Percentiles rank a stretch among this genome's conserved stretches.
Evolutionary conservation across 2,888 invertebrate genomes (phyloP).

Genomic region (Rhingia rostrata): DNA sequence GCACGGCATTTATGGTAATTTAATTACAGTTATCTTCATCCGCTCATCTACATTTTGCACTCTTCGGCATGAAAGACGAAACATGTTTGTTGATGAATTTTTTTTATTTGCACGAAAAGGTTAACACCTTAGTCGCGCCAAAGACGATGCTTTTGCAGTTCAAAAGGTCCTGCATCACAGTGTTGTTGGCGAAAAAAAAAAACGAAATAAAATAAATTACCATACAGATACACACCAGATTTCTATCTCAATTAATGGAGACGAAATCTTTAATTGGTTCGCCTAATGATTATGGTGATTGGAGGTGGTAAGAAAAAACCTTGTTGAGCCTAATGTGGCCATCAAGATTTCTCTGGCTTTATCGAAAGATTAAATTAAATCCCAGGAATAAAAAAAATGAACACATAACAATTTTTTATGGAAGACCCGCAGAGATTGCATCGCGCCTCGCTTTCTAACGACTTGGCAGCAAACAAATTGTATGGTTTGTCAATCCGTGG

Average conservation of each 20-base stretch:
- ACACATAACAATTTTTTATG: neutral
- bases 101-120: conserved; percentile 46
- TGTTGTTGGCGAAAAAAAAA: neutral
- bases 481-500: conserved; percentile 30
- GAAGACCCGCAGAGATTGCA: neutral
- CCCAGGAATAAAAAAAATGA: too few species aligned
- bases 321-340: neutral
- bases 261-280: conserved; percentile 30
- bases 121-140: conserved; percentile 19
- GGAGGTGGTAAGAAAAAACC: conserved; percentile 27
- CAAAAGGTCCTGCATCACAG: conserved; percentile 5
- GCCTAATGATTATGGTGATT: conserved; percentile 7
- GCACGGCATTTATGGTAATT: conserved; percentile 24
- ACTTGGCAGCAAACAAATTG: neutral
- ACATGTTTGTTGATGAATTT: conserved; percentile 10
- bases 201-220: neutral
- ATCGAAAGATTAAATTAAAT: neutral
- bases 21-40: conserved; percentile 10
- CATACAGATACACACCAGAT: conserved; percentile 14
- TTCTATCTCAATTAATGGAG: conserved; percentile 39
- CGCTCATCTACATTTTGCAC: neutral
- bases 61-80: neutral
- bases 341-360: conserved; percentile 15
- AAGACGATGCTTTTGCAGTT: conserved; percentile 2
- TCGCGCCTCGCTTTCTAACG: neutral